phyloP scores from a whole-genome alignment of 2,113 vertebrate genomes.

The Hemichromis elongatus region DNA sequence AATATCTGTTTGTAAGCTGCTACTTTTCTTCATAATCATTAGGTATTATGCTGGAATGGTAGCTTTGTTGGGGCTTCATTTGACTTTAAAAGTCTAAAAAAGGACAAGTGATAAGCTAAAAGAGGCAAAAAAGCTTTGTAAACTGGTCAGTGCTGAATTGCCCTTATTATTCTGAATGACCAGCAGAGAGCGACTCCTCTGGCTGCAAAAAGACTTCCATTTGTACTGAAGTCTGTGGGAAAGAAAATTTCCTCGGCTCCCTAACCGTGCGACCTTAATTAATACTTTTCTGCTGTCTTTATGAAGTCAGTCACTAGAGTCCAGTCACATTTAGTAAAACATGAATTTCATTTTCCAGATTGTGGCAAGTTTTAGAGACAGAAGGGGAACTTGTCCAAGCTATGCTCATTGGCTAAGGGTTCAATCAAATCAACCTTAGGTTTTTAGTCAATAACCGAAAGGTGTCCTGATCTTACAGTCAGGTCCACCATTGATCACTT shows the following conservation, averaged over 20 bases:
- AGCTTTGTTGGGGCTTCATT: not conserved
- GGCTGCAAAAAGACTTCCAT: not conserved
- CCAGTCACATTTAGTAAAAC: not conserved
- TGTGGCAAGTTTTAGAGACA: accelerated
- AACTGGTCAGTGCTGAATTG: not conserved
- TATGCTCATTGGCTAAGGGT: not conserved
- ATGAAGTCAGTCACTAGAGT: not conserved
- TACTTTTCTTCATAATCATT: not conserved
- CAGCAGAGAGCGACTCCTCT: not conserved
- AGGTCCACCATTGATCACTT: not conserved
- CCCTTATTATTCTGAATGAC: not conserved
- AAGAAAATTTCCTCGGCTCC: accelerated
- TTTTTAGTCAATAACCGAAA: not conserved
- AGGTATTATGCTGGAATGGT: not conserved
- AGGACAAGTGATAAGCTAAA: not conserved
- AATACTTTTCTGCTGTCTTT: not conserved
- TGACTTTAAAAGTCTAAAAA: not conserved
- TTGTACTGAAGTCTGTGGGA: not conserved
- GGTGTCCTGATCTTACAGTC: not conserved
- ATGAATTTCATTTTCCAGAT: accelerated
- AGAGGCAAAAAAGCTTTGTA: not conserved
- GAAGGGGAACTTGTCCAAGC: accelerated
- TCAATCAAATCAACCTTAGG: not conserved
- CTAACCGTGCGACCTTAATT: accelerated
- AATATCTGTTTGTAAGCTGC: not conserved